Evolutionary conservation across 2,888 invertebrate species (phyloP).

Genomic region (Tromatobia lineatoria): DNA sequence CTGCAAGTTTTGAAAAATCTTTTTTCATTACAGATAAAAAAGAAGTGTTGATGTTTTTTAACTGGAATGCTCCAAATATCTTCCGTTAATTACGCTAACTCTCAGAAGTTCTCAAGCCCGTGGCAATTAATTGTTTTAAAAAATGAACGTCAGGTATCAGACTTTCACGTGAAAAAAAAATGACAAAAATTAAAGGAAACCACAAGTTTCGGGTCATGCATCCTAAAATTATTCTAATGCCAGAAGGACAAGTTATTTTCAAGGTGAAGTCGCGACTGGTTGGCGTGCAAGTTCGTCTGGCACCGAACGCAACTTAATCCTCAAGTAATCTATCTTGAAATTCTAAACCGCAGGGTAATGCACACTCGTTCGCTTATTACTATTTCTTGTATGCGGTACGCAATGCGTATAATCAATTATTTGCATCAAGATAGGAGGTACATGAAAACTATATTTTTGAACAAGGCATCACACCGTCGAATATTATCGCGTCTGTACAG

Average conservation of each 20-base stretch:
- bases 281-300: slow-evolving; percentile 43
- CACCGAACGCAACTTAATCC: slow-evolving; percentile 60
- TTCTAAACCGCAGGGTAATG: slow-evolving; percentile 55
- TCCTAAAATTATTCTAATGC: slow-evolving; percentile 15
- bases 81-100: too few species aligned
- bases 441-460: slow-evolving; percentile 28
- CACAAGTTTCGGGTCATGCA: background rate
- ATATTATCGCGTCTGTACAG: slow-evolving; percentile 78
- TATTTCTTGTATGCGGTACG: slow-evolving; percentile 28
- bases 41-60: too few species aligned
- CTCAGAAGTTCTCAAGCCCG: too few species aligned
- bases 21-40: too few species aligned
- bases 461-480: slow-evolving; percentile 73
- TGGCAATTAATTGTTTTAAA: background rate
- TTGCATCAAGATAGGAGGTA: slow-evolving; percentile 20
- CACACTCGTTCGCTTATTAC: slow-evolving; percentile 52
- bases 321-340: slow-evolving; percentile 65
- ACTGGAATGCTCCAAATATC: too few species aligned
- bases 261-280: slow-evolving; percentile 55
- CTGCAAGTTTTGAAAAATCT: too few species aligned
- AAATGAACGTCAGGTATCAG: background rate
- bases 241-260: slow-evolving; percentile 42
- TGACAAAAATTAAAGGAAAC: background rate
- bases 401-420: slow-evolving; percentile 66
- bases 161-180: background rate